These are phyloP conservation scores for Octodon degus DNA, from an alignment of 2,113 vertebrate species.

Conservation along the genomic window DNA sequence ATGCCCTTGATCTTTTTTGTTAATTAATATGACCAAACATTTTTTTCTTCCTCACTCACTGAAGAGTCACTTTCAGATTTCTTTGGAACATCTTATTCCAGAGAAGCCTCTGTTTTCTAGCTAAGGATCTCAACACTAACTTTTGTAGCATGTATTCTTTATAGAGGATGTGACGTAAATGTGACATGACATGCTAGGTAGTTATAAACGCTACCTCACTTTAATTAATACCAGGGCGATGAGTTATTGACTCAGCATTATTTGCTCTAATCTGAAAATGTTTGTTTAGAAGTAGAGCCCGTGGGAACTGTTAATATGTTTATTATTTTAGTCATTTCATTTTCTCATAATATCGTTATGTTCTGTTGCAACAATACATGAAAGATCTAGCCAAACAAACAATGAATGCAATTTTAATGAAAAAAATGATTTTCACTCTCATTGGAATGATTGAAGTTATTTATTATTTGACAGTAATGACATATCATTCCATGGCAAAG, in stretches of 20 bases:
- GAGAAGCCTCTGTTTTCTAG: not conserved
- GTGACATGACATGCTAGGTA: not conserved
- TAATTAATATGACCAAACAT: constrained; percentile 12
- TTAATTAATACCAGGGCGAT: not conserved
- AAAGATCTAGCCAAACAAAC: not conserved
- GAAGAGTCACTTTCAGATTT: not conserved
- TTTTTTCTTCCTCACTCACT: not conserved
- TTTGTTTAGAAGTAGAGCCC: not conserved
- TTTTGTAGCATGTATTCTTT: not conserved
- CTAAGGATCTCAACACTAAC: not conserved
- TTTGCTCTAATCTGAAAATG: not conserved
- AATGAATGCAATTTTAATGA: constrained; percentile 11
- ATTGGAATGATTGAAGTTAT: not conserved
- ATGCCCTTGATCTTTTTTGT: not conserved
- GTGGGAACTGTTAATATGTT: not conserved
- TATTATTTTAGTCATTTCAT: constrained; percentile 17
- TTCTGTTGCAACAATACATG: not conserved
- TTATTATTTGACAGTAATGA: not conserved
- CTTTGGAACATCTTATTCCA: not conserved
- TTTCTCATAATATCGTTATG: not conserved
- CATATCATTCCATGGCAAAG: not conserved
- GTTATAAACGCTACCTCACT: not conserved
- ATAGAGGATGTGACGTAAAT: not conserved
- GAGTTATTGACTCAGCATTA: not conserved
- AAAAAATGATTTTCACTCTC: not conserved